Percentiles rank a stretch among this genome's conserved stretches.
Evolutionary conservation across 2,797 vertebrate species (phyloP).

Genomic region (Furcifer pardalis): DNA sequence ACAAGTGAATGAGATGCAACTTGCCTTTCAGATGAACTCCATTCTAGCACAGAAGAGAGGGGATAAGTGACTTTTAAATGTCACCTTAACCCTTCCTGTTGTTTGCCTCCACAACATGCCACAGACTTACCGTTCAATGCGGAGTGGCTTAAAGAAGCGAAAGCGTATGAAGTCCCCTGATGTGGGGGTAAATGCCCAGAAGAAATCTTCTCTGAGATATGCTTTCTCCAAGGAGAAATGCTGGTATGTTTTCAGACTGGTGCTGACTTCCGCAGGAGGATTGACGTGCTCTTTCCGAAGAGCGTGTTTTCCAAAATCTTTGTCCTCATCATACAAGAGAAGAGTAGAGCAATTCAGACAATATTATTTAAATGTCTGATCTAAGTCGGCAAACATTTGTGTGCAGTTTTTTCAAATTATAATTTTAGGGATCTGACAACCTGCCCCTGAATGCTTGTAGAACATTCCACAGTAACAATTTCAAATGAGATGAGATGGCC

Average conservation of each 20-base stretch:
- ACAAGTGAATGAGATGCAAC: neutral
- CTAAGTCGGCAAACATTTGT: neutral
- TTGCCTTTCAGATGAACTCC: conserved; percentile 1
- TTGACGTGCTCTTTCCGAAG: conserved; percentile 94
- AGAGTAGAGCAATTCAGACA: conserved; percentile 10
- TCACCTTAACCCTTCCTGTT: neutral
- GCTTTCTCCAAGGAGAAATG: conserved; percentile 98
- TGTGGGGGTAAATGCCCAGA: conserved; percentile 97
- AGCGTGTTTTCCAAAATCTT: conserved; percentile 95
- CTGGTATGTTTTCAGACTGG: conserved; percentile 98
- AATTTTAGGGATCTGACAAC: neutral
- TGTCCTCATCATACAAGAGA: conserved; percentile 81
- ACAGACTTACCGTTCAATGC: conserved; percentile 87
- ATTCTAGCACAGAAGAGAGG: neutral
- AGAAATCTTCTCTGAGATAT: conserved; percentile 96
- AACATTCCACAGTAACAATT: neutral
- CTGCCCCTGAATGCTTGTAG: neutral
- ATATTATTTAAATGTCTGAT: neutral
- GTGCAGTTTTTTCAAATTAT: neutral
- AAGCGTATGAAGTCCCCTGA: conserved; percentile 96
- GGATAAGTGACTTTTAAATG: conserved; percentile 10
- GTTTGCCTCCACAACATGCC: neutral
- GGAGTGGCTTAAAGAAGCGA: conserved; percentile 94
- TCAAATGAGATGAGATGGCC: neutral
- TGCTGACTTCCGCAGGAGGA: conserved; percentile 95